phyloP scores from a whole-genome alignment of 2,797 vertebrate genomes.

The Artibeus jamaicensis region DNA sequence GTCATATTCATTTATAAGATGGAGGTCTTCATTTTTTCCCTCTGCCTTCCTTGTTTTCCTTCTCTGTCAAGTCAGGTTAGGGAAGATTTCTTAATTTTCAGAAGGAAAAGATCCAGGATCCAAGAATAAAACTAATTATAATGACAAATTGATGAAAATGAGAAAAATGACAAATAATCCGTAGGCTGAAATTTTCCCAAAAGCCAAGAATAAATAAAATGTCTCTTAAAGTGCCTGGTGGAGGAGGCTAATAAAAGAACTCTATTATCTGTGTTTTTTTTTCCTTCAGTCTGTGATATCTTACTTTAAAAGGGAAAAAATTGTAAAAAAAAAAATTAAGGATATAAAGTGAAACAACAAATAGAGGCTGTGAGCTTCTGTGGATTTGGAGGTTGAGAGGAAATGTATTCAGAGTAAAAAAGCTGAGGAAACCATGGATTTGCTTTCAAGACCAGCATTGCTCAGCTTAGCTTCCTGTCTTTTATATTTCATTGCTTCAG shows the following conservation, averaged over 20 bases:
- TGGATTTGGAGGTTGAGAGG: constrained; percentile 3
- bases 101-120: constrained; percentile 43
- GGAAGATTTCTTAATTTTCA: constrained; percentile 56
- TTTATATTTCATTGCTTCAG: background rate
- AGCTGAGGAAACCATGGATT: background rate
- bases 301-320: constrained; percentile 40
- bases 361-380: background rate
- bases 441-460: background rate
- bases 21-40: background rate
- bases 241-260: constrained; percentile 75
- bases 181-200: constrained; percentile 76
- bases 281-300: constrained; percentile 41
- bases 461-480: background rate
- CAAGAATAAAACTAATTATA: constrained; percentile 73
- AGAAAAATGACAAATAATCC: constrained; percentile 80
- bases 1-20: background rate
- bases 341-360: constrained; percentile 4
- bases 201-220: constrained; percentile 79
- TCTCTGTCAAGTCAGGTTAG: constrained; percentile 31
- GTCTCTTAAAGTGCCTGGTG: constrained; percentile 76
- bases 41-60: background rate
- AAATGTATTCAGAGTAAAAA: background rate
- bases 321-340: background rate
- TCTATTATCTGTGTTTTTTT: constrained; percentile 56
- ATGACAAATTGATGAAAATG: constrained; percentile 74